Evolutionary conservation across 2,113 vertebrate genomes (phyloP), one percentile per base, ranked within the genome.

Genomic region (Leucopternis melanops): DNA sequence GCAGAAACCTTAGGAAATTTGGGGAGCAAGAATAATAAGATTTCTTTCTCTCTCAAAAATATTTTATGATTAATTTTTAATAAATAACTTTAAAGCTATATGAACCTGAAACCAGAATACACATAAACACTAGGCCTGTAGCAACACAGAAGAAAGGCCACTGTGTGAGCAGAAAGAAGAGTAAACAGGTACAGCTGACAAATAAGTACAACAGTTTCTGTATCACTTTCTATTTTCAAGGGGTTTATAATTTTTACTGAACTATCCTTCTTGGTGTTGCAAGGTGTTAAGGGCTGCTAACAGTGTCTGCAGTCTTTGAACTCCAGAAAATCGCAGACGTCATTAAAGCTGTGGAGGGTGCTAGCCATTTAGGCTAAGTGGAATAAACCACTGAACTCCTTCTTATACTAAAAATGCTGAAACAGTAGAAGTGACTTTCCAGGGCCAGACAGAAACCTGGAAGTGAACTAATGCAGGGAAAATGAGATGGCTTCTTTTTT

Each of bases 241-340:
- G 10, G 8, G 36, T 94, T 90, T 67, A 34, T 44, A 73, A 77
- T 66, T 70, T 74, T 83, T 75, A 86, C 42, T 66, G 66, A 81
- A 55, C 36, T 85, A 57, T 50, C 40, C 34, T 82, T 61, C 73
- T 72, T 69, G 45, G 40, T 5, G 8, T 9, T 75, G 17, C 29
- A 83, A 96, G 63, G 45, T 74, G 71, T 67, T 90, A 93, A 90
- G 83, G 75, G 54, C 58, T 96, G 26, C 75, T 88, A 78, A 87
- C n/a, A 81, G 81, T 31, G 38, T 12, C 45, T 90, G 59, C 52
- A 54, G 52, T 47, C 66, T 93, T 94, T 73, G 79, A 96, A 80
- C 87, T 70, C 29, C 42, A 58, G 45, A 90, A 71, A 87, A 50
- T 73, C 63, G 59, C 16, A 92, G 67, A 55, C 10, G 29, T 83